A percentile compares a stretch with the other conserved stretches of the same genome.
These are phyloP conservation scores for Drosophila pseudotakahashii DNA, from an alignment of 2,888 invertebrate species.

Conservation along the genomic window DNA sequence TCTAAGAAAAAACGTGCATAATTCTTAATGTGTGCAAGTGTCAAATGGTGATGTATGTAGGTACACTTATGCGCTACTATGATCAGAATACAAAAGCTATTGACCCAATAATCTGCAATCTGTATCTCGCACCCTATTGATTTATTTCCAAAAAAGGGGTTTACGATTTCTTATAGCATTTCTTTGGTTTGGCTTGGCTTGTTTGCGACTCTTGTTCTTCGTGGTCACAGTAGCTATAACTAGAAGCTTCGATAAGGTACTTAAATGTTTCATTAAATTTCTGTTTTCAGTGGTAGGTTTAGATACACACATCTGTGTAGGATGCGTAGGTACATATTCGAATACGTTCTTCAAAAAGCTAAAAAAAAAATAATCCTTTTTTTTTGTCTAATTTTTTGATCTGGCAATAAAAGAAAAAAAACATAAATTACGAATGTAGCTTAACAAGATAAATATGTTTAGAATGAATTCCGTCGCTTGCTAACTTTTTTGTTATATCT, in stretches of 20 bases:
- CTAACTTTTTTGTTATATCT: neutral
- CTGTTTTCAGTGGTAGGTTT: constrained; percentile 71
- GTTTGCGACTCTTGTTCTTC: constrained; percentile 13
- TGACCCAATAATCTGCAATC: constrained; percentile 11
- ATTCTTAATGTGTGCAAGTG: constrained; percentile 7
- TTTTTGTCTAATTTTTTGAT: neutral
- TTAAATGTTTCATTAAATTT: constrained; percentile 73
- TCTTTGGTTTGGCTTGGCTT: constrained; percentile 7
- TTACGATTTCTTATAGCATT: constrained; percentile 3
- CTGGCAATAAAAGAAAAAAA: constrained; percentile 4
- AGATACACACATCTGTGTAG: constrained; percentile 49
- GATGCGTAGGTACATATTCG: constrained; percentile 60
- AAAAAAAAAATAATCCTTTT: constrained; percentile 19
- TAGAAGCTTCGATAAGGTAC: constrained; percentile 79
- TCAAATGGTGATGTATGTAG: constrained; percentile 39
- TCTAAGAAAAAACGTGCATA: constrained; percentile 29
- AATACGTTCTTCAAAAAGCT: constrained; percentile 36
- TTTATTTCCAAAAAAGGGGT: neutral
- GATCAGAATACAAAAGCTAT: constrained; percentile 48
- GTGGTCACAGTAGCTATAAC: constrained; percentile 55
- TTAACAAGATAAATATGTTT: constrained; percentile 13
- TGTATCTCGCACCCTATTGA: constrained; percentile 14
- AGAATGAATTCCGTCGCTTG: constrained; percentile 7
- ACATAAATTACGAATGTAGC: constrained; percentile 16
- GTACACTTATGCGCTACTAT: constrained; percentile 46